These are phyloP conservation scores for Gymnocheta viridis DNA, from an alignment of 2,888 invertebrate species.

Conservation along the genomic window DNA sequence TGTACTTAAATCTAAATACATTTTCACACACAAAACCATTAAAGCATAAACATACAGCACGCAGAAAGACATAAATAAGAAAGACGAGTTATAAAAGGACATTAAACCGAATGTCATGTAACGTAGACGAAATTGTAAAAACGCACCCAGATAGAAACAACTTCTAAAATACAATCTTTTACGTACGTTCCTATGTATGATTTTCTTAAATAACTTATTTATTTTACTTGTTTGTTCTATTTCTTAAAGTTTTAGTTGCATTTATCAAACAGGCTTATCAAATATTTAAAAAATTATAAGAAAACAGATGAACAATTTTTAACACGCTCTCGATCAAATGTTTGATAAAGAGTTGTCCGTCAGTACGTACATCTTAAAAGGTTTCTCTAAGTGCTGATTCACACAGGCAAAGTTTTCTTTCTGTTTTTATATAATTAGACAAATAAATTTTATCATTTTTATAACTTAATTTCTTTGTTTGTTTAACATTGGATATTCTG, in stretches of 20 bases:
- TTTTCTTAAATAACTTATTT: not conserved
- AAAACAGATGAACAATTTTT: too few relatives aligned
- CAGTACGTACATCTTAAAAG: too few relatives aligned
- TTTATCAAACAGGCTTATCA: too few relatives aligned
- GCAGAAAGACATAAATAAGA: not conserved
- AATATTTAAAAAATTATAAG: too few relatives aligned
- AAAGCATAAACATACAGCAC: not conserved
- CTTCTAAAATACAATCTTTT: not conserved
- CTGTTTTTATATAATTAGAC: too few relatives aligned
- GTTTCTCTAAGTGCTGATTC: too few relatives aligned
- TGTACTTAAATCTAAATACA: conserved; percentile 31
- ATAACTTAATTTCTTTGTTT: too few relatives aligned
- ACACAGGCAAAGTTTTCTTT: too few relatives aligned
- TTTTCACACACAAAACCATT: not conserved
- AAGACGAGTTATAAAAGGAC: not conserved
- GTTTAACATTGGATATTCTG: too few relatives aligned
- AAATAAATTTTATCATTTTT: too few relatives aligned
- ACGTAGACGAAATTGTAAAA: not conserved
- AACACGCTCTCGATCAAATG: too few relatives aligned
- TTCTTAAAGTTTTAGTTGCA: not conserved
- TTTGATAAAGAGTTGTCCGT: too few relatives aligned
- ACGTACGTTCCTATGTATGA: not conserved
- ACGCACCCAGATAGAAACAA: not conserved
- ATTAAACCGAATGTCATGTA: not conserved
- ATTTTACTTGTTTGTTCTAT: not conserved